phyloP scores from a whole-genome alignment of 2,113 vertebrate genomes.

The Chascanopsetta lugubris region DNA sequence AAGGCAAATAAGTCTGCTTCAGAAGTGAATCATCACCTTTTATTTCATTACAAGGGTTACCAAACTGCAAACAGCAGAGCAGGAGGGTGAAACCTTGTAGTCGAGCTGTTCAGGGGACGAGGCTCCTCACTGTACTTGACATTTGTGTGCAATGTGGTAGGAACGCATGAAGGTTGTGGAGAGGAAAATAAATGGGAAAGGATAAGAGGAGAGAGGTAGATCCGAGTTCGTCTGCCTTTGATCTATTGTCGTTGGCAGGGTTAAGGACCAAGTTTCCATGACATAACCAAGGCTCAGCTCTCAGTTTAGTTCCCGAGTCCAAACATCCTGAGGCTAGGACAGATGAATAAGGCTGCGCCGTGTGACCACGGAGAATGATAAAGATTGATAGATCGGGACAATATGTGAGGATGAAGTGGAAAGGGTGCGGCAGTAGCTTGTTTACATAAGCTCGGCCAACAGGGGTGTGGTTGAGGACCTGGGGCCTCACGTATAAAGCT shows the following conservation, averaged over 20 bases:
- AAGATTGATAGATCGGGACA: conserved; percentile 52
- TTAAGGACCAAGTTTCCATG: conserved; percentile 64
- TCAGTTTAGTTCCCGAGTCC: conserved; percentile 31
- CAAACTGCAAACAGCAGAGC: background rate
- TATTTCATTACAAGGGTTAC: background rate
- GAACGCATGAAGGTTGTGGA: conserved; percentile 10
- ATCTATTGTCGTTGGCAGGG: conserved; percentile 66
- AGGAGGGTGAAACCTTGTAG: conserved; percentile 5
- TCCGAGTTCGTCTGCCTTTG: conserved; percentile 25
- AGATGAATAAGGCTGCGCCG: conserved; percentile 46
- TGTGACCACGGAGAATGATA: conserved; percentile 25
- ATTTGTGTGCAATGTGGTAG: background rate
- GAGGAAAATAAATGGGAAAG: background rate
- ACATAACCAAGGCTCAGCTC: conserved; percentile 47
- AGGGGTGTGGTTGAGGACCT: background rate
- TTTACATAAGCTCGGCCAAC: conserved; percentile 34
- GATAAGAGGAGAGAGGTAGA: conserved; percentile 3
- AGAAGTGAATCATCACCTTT: conserved; percentile 24
- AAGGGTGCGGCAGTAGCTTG: conserved; percentile 51
- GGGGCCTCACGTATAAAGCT: conserved; percentile 7
- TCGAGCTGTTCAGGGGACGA: conserved; percentile 11
- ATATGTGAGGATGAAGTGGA: conserved; percentile 51
- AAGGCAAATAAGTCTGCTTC: conserved; percentile 6
- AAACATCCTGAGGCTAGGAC: conserved; percentile 43
- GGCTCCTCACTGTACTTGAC: background rate